Conservation (phyloP, 2,113 vertebrate species). For the Hylia prasina region DNA sequence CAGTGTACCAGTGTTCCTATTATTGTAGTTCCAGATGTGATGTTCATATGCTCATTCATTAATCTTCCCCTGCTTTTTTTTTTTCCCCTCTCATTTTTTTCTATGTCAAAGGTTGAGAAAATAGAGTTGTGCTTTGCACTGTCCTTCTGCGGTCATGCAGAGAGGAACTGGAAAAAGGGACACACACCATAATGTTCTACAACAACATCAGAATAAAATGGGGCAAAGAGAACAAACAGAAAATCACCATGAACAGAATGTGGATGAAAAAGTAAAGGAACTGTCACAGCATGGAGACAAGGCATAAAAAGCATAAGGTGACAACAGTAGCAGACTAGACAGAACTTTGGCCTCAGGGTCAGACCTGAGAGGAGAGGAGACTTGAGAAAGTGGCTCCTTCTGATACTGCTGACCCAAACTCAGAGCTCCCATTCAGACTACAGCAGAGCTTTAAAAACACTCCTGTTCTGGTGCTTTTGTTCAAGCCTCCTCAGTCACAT, state of each 20-base stretch:
- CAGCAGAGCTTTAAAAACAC: not conserved
- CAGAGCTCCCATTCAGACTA: not conserved
- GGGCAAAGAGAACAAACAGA: not conserved
- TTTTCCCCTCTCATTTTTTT: no score
- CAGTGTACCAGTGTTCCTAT: not conserved
- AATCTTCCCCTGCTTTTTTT: not conserved
- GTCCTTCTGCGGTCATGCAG: not conserved
- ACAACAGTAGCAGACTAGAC: not conserved
- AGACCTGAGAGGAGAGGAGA: rapidly evolving
- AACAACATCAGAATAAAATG: not conserved
- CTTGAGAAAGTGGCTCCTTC: not conserved
- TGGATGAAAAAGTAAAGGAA: not conserved
- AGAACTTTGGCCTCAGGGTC: not conserved
- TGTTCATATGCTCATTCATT: not conserved
- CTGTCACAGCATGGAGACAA: not conserved
- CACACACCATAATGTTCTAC: not conserved
- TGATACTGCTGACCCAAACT: not conserved
- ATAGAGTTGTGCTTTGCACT: not conserved
- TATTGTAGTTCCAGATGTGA: not conserved
- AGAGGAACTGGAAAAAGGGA: not conserved
- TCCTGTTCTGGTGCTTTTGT: not conserved
- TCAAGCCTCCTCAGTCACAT: not conserved
- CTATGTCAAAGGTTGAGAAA: not conserved
- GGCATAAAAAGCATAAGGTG: not conserved
- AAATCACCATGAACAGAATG: not conserved